Base-by-base conservation (phyloP, 2,888 invertebrate genomes). In the Galerucella nymphaeae region DNA sequence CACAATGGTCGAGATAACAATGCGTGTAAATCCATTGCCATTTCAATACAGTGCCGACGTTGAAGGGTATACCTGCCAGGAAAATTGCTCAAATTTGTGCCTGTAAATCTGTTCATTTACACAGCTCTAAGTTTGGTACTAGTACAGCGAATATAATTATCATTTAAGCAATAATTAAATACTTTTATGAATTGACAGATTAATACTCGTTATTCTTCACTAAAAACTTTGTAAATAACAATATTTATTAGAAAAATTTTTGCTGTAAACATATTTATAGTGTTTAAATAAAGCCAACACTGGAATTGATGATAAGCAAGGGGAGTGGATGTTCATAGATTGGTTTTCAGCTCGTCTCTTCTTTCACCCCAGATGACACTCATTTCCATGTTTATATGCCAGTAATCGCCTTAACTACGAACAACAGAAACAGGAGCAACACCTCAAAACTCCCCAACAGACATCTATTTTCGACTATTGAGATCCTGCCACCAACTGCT, bases 311-410 rank as follows among this genome's bases (percentile, higher is more conserved):
- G 23, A 58, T 14, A n/a, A 57, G 55, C 23, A 55, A 66, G 67
- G 76, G 76, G 76, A 73, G 74, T 75, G 73, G 68, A 73, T 82
- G 77, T 75, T 80, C 77, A 76, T 79, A 82, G 82, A 85, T 85
- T 84, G 84, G 82, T 84, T 83, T 83, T 84, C 81, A 80, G 80
- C 80, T 82, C 80, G 77, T 80, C 77, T 79, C 78, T 79, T 80
- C 80, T 80, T 76, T 79, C 78, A 80, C 80, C 80, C 80, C 78
- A 78, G 71, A 73, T 76, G 78, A 79, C 80, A 81, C 75, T 80
- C 80, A 80, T 80, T 81, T 80, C 76, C 80, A 77, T 79, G 81
- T 80, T 82, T 81, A 80, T 69, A 73, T 77, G 79, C 78, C 76
- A 77, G 72, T 81, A 82, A 81, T 81, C 82, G 81, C 80, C 82